A percentile compares a stretch with the other conserved stretches of the same genome.
Conservation (phyloP, 2,113 vertebrate genomes). For the Cariama cristata region DNA sequence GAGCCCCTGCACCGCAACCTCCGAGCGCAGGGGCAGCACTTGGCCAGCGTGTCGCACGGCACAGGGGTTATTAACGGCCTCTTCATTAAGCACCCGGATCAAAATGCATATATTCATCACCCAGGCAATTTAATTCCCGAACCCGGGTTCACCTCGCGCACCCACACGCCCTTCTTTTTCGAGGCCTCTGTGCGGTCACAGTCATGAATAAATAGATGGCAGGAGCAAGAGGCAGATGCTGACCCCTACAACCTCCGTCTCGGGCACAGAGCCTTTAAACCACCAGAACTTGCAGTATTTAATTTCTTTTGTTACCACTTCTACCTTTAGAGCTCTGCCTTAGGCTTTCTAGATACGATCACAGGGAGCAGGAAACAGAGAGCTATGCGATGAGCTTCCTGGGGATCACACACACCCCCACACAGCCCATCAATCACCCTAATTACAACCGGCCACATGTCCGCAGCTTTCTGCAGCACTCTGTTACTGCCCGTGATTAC, state of each 20-base stretch:
- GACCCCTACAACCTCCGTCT: constrained; percentile 16
- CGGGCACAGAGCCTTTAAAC: constrained; percentile 19
- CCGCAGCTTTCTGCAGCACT: background rate
- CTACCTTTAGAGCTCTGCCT: constrained; percentile 47
- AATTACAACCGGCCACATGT: constrained; percentile 19
- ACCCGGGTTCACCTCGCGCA: background rate
- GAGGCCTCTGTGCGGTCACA: constrained; percentile 5
- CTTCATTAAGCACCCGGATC: background rate
- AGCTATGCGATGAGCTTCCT: constrained; percentile 47
- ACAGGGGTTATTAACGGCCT: background rate
- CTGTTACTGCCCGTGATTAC: background rate
- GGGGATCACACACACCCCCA: constrained; percentile 9
- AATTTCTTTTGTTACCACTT: constrained; percentile 44
- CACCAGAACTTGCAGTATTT: constrained; percentile 1
- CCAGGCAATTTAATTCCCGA: constrained; percentile 12
- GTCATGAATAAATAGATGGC: constrained; percentile 12
- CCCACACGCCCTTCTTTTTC: constrained; percentile 14
- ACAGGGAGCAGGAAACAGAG: constrained; percentile 37
- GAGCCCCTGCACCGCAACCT: background rate
- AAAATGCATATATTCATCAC: background rate
- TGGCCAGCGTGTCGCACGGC: fast-evolving
- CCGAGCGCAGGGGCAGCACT: fast-evolving
- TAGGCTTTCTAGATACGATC: constrained; percentile 58
- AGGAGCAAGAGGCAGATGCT: background rate
- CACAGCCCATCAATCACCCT: constrained; percentile 37